Conservation (phyloP, 1,140 invertebrate genomes). For the Tachypleus tridentatus region DNA sequence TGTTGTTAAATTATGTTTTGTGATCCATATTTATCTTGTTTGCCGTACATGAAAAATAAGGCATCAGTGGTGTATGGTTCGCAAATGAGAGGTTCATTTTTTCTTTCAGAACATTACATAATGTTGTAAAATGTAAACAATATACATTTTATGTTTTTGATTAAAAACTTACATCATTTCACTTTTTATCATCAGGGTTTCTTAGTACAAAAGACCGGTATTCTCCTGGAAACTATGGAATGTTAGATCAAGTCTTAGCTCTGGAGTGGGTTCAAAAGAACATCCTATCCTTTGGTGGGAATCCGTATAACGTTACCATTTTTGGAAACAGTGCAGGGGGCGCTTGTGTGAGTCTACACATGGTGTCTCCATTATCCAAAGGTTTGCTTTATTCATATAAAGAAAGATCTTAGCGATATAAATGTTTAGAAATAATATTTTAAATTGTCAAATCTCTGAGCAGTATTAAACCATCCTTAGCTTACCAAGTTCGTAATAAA, state of each 20-base stretch:
- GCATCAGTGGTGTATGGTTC: too few relatives aligned
- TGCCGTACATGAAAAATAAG: too few relatives aligned
- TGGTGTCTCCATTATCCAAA: slow-evolving; percentile 76
- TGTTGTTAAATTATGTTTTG: too few relatives aligned
- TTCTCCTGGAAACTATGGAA: slow-evolving; percentile 77
- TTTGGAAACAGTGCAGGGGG: slow-evolving; percentile 91
- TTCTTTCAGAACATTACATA: too few relatives aligned
- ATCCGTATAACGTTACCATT: slow-evolving; percentile 78
- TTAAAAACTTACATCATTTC: not conserved
- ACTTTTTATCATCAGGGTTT: slow-evolving; percentile 53
- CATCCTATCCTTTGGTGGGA: slow-evolving; percentile 82
- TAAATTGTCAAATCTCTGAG: too few relatives aligned
- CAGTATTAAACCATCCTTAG: too few relatives aligned
- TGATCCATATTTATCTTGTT: too few relatives aligned
- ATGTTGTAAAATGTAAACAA: too few relatives aligned
- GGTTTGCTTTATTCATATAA: slow-evolving; percentile 40
- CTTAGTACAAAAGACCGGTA: slow-evolving; percentile 75
- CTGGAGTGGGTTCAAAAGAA: slow-evolving; percentile 89
- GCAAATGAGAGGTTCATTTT: too few relatives aligned
- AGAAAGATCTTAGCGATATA: too few relatives aligned
- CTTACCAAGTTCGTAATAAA: too few relatives aligned
- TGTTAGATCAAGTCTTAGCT: slow-evolving; percentile 91
- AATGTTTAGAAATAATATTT: too few relatives aligned
- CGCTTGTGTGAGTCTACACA: slow-evolving; percentile 83
- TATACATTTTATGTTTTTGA: not conserved